A percentile compares a stretch with the other conserved stretches of the same genome.
phyloP scores from a whole-genome alignment of 2,888 invertebrate species.

The Drosophila mimica region DNA sequence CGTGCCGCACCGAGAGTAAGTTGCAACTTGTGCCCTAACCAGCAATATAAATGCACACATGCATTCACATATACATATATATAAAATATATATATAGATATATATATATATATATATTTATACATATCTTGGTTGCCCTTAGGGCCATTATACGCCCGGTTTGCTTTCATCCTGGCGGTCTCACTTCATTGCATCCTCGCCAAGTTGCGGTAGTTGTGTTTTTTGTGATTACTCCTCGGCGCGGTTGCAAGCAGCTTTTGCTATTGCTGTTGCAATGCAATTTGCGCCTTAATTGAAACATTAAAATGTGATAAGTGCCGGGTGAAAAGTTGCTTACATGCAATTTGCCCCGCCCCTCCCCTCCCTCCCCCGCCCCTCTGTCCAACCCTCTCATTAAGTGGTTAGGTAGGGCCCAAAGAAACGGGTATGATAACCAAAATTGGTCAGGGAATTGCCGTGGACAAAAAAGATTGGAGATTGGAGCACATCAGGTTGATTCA shows the following conservation, averaged over 20 bases:
- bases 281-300: slow-evolving; percentile 83
- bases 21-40: neutral
- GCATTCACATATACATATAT: neutral
- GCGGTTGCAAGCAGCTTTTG: slow-evolving; percentile 30
- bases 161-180: slow-evolving; percentile 51
- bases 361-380: neutral
- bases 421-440: slow-evolving; percentile 2
- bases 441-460: neutral
- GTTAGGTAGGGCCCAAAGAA: slow-evolving; percentile 5
- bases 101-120: neutral
- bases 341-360: slow-evolving; percentile 40
- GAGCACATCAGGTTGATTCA: slow-evolving; percentile 3
- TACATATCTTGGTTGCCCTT: slow-evolving; percentile 2
- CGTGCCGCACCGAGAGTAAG: slow-evolving; percentile 48
- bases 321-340: slow-evolving; percentile 69
- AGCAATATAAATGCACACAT: neutral
- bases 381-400: slow-evolving; percentile 20
- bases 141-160: slow-evolving; percentile 42
- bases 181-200: slow-evolving; percentile 71
- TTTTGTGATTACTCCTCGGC: slow-evolving; percentile 44
- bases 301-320: slow-evolving; percentile 84
- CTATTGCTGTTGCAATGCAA: slow-evolving; percentile 66
- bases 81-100: neutral
- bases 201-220: slow-evolving; percentile 59
- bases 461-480: slow-evolving; percentile 2